phyloP scores from a whole-genome alignment of 2,888 invertebrate genomes.

The Fragum whitleyi region DNA sequence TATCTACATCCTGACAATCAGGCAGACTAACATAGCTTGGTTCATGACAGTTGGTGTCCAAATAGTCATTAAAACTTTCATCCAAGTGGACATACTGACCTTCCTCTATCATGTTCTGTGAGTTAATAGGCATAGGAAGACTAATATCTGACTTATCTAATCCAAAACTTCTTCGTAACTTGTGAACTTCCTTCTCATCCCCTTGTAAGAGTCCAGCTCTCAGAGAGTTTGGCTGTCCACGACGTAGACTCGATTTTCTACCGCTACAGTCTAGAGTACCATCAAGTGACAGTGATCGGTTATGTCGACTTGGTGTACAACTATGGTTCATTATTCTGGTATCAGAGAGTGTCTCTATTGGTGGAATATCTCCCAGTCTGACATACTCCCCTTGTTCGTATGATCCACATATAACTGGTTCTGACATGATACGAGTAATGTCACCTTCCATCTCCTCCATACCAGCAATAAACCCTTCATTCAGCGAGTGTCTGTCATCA shows the following conservation, averaged over 20 bases:
- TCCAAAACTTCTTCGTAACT: constrained; percentile 73
- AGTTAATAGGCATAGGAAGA: constrained; percentile 67
- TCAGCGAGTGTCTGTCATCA: constrained; percentile 67
- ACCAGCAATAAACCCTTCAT: constrained; percentile 74
- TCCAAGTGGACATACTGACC: constrained; percentile 50
- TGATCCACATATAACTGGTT: constrained; percentile 54
- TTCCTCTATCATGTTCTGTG: constrained; percentile 53
- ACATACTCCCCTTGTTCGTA: constrained; percentile 59
- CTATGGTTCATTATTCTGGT: constrained; percentile 35
- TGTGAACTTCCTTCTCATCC: constrained; percentile 67
- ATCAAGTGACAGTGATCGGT: constrained; percentile 53
- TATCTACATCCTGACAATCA: constrained; percentile 18
- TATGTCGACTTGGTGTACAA: constrained; percentile 42
- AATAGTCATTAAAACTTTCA: constrained; percentile 45
- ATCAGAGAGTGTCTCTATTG: constrained; percentile 45
- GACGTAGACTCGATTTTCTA: constrained; percentile 59
- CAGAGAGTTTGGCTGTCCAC: constrained; percentile 80
- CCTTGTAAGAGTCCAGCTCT: constrained; percentile 75
- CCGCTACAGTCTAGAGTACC: constrained; percentile 55
- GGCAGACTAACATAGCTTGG: constrained; percentile 9
- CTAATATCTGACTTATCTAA: constrained; percentile 74
- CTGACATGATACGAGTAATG: constrained; percentile 63
- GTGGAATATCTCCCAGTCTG: constrained; percentile 24
- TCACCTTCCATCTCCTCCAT: constrained; percentile 65
- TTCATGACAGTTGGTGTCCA: constrained; percentile 18